Base-by-base conservation (phyloP, 1,140 invertebrate genomes). In the Melipona quadrifasciata region DNA sequence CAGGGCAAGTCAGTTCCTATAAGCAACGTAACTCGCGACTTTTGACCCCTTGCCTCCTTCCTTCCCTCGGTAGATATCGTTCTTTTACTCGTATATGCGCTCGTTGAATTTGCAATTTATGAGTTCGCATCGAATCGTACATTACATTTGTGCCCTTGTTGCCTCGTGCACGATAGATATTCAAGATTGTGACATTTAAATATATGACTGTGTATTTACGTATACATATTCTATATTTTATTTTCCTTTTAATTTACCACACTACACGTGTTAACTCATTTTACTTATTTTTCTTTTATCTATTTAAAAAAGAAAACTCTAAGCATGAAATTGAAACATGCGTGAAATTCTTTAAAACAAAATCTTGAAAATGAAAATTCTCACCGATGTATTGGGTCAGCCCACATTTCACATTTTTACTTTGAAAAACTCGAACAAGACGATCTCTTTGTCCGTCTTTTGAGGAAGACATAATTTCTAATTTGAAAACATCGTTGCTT, bases 21-120 rank as follows among this genome's bases (percentile, higher is more conserved):
- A 31, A 31, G 74, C 74, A 53, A 87, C 74, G 68, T 71, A 65
- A 85, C 71, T 39, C 71, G 24, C n/a, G 57, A 90, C 85, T 79
- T 87, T 89, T 89, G 79, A 86, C 78, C 82, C 67, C 4, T 24
- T 21, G 31, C 39, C 14, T 24, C 75, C 39, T 65, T 19, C 31
- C 72, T 14, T 39, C 51, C 47, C 24, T 47, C 34, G 27, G 8
- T 55, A 16, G n/a, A 58, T 55, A 73, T 47, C 51, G 47, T 34
- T 84, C 73, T 24, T 34, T n/a, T 76, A 53, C 64, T 70, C 81
- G 72, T 57, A 19, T 71, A 55, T 57, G 51, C 17, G 70, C 27
- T 64, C n/a, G 27, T 39, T 11, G 47, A n/a, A 87, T 85, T 89
- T 89, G 73, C 76, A 87, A 89, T 90, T 85, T 89, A 90, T 89